These are phyloP conservation scores for Diaprepes abbreviatus DNA, from an alignment of 2,888 invertebrate species.

Conservation along the genomic window DNA sequence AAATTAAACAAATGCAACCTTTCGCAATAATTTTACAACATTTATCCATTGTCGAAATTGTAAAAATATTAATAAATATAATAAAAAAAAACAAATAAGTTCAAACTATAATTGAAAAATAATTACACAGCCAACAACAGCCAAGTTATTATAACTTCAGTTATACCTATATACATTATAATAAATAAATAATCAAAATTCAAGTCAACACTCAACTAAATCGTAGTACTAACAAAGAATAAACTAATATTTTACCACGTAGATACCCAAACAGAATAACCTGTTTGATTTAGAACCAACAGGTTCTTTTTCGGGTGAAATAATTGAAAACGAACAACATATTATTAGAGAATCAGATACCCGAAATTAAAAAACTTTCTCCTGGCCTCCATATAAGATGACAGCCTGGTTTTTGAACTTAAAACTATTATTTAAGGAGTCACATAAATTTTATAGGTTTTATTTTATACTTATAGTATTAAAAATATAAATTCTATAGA, in stretches of 20 bases:
- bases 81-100: no score
- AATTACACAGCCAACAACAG: no score
- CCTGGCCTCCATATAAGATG: neutral
- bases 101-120: no score
- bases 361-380: constrained; percentile 38
- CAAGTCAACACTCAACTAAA: constrained; percentile 1
- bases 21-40: no score
- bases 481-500: neutral
- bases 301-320: constrained; percentile 32
- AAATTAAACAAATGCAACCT: no score
- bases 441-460: constrained; percentile 3
- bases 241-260: constrained; percentile 20
- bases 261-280: constrained; percentile 18
- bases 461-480: no score
- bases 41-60: no score
- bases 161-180: no score
- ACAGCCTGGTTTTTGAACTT: constrained; percentile 9
- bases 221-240: neutral
- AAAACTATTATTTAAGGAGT: constrained; percentile 3
- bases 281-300: constrained; percentile 36
- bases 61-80: no score
- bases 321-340: constrained; percentile 32
- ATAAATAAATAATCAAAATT: neutral
- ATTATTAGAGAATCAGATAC: constrained; percentile 34
- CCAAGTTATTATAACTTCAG: no score